phyloP scores from a whole-genome alignment of 2,888 invertebrate genomes.

The Drosophila melanocephala region DNA sequence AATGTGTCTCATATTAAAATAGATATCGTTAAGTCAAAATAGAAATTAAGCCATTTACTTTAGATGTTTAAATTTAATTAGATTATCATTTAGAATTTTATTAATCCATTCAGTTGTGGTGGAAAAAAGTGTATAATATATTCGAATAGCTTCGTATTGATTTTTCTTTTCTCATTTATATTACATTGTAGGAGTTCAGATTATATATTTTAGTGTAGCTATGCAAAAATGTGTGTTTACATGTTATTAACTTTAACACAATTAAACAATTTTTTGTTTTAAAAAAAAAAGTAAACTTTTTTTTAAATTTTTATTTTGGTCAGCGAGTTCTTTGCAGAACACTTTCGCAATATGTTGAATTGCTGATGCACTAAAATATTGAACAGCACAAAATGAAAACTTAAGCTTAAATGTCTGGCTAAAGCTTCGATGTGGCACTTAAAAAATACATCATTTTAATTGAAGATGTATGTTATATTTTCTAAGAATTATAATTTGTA shows the following conservation, averaged over 20 bases:
- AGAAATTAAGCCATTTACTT: background rate
- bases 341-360: slow-evolving; percentile 66
- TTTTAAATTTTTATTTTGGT: slow-evolving; percentile 35
- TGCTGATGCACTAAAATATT: slow-evolving; percentile 57
- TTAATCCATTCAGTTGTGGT: background rate
- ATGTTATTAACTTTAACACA: slow-evolving; percentile 44
- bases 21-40: background rate
- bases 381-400: slow-evolving; percentile 28
- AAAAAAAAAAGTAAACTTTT: slow-evolving; percentile 1
- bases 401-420: slow-evolving; percentile 27
- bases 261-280: slow-evolving; percentile 22
- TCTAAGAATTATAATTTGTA: slow-evolving; percentile 1
- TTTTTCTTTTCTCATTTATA: background rate
- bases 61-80: background rate
- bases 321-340: slow-evolving; percentile 42
- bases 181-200: slow-evolving; percentile 28
- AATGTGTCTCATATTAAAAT: background rate
- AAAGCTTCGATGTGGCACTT: slow-evolving; percentile 17
- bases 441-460: background rate
- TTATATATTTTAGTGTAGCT: slow-evolving; percentile 25
- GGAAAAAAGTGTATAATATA: slow-evolving; percentile 4
- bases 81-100: background rate
- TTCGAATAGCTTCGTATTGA: background rate
- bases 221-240: slow-evolving; percentile 53
- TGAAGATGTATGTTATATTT: background rate